phyloP scores from a whole-genome alignment of 2,888 invertebrate genomes.

The Diarsia dahlii region DNA sequence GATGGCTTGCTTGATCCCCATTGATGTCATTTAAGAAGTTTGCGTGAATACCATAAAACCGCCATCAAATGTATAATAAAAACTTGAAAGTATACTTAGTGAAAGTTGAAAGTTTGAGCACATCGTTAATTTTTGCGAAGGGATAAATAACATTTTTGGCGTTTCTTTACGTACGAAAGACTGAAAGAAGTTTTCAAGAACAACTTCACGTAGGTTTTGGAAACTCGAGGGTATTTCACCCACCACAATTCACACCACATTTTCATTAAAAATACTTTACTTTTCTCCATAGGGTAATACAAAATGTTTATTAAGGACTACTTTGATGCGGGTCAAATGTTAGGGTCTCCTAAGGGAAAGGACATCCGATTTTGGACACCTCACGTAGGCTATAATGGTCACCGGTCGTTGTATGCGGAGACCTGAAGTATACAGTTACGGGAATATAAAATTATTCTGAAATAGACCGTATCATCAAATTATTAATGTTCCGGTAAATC shows the following conservation, averaged over 20 bases:
- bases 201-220: background rate
- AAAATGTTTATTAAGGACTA: slow-evolving; percentile 34
- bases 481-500: slow-evolving; percentile 32
- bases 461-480: slow-evolving; percentile 12
- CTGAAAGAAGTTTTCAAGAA: background rate
- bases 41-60: slow-evolving; percentile 22
- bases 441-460: slow-evolving; percentile 8
- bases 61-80: slow-evolving; percentile 31
- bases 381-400: background rate
- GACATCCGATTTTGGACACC: slow-evolving; percentile 16
- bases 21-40: slow-evolving; percentile 33
- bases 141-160: slow-evolving; percentile 15
- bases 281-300: slow-evolving; percentile 16
- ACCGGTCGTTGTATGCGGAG: background rate
- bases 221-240: slow-evolving; percentile 25
- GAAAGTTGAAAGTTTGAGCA: slow-evolving; percentile 23
- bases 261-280: slow-evolving; percentile 41
- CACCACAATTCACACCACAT: no score
- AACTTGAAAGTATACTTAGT: slow-evolving; percentile 32
- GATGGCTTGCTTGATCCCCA: background rate
- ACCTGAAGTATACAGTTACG: background rate
- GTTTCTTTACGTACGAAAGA: background rate
- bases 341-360: background rate
- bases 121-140: slow-evolving; percentile 34
- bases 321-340: slow-evolving; percentile 32